Conservation (phyloP, 2,888 invertebrate species). For the Drosophila putrida region DNA sequence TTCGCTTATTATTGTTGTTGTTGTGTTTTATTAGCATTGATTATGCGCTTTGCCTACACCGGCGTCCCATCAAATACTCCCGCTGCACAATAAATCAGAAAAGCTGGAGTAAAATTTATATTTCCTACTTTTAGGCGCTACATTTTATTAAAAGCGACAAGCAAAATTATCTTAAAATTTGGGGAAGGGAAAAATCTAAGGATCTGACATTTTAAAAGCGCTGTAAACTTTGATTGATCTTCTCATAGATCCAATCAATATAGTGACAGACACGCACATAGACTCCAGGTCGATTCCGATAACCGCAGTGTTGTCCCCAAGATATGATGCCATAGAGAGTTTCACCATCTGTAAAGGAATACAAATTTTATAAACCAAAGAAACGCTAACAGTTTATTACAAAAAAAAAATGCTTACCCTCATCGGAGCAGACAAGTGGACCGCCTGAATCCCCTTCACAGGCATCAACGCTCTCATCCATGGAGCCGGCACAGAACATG, state of each 20-base stretch:
- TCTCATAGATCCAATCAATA: conserved; percentile 89
- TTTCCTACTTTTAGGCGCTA: conserved; percentile 35
- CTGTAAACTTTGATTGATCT: conserved; percentile 84
- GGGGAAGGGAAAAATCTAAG: neutral
- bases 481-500: conserved; percentile 93
- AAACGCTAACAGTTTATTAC: neutral
- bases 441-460: conserved; percentile 95
- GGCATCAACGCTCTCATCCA: conserved; percentile 91
- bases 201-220: conserved; percentile 19
- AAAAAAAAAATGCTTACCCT: conserved; percentile 84
- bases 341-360: conserved; percentile 86
- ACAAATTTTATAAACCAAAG: neutral
- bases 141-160: neutral
- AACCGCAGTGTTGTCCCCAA: conserved; percentile 92
- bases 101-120: neutral
- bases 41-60: conserved; percentile 60
- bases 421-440: conserved; percentile 90
- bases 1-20: conserved; percentile 20
- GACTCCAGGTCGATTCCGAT: conserved; percentile 91
- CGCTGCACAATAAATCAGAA: neutral
- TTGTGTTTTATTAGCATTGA: conserved; percentile 75
- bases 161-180: neutral
- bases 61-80: too few species aligned
- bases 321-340: conserved; percentile 91
- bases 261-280: conserved; percentile 89